phyloP scores from a whole-genome alignment of 2,113 vertebrate species.

The Mellivora capensis region DNA sequence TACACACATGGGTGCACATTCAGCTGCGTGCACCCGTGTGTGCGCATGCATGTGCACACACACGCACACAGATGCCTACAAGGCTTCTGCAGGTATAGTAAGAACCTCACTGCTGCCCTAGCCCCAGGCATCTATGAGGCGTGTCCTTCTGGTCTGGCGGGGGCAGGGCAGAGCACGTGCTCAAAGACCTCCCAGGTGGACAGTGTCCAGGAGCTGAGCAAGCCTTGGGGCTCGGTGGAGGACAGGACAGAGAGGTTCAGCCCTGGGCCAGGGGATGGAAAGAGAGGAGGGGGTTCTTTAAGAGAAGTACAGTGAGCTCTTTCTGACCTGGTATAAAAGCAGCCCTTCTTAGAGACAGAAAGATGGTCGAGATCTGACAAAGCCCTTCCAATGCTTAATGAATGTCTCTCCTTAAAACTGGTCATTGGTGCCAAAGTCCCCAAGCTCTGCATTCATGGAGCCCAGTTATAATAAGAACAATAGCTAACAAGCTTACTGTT shows the following conservation, averaged over 20 bases:
- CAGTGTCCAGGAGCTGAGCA: neutral
- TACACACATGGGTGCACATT: neutral
- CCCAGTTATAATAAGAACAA: slow-evolving; percentile 27
- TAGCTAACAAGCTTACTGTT: slow-evolving; percentile 38
- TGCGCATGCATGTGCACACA: accelerated
- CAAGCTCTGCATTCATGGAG: slow-evolving; percentile 39
- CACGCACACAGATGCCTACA: neutral
- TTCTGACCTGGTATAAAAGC: slow-evolving; percentile 60
- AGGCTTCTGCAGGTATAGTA: neutral
- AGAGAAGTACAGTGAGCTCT: slow-evolving; percentile 50
- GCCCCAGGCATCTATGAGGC: neutral
- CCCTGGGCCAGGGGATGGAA: neutral
- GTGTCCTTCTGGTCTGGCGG: neutral
- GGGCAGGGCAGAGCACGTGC: neutral
- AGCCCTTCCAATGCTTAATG: slow-evolving; percentile 59
- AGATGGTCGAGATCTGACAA: slow-evolving; percentile 62
- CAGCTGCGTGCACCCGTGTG: neutral
- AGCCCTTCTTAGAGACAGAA: slow-evolving; percentile 53
- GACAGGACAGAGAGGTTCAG: neutral
- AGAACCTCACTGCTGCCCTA: neutral
- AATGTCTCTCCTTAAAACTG: slow-evolving; percentile 71
- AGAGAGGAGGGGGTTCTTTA: neutral
- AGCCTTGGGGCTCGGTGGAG: neutral
- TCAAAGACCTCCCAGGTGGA: neutral
- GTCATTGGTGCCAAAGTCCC: slow-evolving; percentile 39